Conservation (phyloP, 2,888 invertebrate genomes). For the Drosophila melanosoma region DNA sequence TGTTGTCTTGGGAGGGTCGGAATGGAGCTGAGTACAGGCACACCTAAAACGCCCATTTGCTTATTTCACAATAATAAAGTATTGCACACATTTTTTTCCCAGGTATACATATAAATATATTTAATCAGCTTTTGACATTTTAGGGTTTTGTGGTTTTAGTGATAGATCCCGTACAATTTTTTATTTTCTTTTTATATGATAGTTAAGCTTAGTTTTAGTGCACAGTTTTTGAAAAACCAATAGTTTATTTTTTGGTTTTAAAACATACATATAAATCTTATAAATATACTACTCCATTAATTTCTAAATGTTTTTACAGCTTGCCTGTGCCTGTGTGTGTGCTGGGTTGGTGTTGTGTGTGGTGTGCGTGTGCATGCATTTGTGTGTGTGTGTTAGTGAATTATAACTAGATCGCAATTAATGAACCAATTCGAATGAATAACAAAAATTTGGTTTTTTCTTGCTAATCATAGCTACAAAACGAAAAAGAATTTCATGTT, state of each 20-base stretch:
- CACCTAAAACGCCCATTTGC: conserved; percentile 4
- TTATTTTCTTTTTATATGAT: conserved; percentile 4
- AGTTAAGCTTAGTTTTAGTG: conserved; percentile 32
- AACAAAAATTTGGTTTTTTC: conserved; percentile 18
- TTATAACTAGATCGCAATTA: conserved; percentile 39
- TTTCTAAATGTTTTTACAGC: conserved; percentile 49
- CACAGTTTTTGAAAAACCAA: conserved; percentile 36
- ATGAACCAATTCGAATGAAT: conserved; percentile 19
- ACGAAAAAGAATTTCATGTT: conserved; percentile 13
- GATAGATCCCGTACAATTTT: conserved; percentile 9
- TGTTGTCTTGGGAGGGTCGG: background rate
- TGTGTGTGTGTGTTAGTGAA: conserved; percentile 15
- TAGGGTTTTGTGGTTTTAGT: conserved; percentile 26
- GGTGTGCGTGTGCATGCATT: conserved; percentile 2
- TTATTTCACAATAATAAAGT: conserved; percentile 15
- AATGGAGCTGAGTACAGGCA: conserved; percentile 5
- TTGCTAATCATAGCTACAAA: conserved; percentile 49
- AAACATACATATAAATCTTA: conserved; percentile 54
- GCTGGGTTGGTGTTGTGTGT: conserved; percentile 12
- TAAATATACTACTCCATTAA: conserved; percentile 29
- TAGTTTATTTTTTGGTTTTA: conserved; percentile 16
- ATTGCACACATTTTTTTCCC: conserved; percentile 18
- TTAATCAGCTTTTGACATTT: conserved; percentile 28
- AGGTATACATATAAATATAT: conserved; percentile 31
- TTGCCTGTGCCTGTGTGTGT: conserved; percentile 31